Evolutionary conservation across 2,113 vertebrate species (phyloP).

Genomic region (Urocitellus parryii): DNA sequence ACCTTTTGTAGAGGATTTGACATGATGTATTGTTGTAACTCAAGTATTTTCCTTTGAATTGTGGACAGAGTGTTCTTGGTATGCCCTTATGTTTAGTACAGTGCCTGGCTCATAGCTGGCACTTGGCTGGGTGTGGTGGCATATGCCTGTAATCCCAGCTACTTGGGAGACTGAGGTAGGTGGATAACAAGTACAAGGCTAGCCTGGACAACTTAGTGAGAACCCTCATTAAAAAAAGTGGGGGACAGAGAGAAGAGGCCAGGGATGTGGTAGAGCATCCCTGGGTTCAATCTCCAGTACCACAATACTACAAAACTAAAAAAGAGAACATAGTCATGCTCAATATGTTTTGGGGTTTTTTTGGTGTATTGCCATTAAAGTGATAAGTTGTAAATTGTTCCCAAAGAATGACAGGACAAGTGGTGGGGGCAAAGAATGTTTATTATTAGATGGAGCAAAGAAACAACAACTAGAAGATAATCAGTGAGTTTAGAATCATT

Average conservation of each 20-base stretch:
- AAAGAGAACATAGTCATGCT: not conserved
- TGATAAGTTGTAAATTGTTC: not conserved
- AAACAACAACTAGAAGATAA: not conserved
- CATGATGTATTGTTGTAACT: not conserved
- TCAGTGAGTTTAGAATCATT: not conserved
- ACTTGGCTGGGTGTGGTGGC: no score
- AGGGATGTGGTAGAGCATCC: no score
- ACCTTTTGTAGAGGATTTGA: not conserved
- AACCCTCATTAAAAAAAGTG: no score
- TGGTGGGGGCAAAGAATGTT: not conserved
- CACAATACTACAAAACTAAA: no score
- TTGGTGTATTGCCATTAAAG: not conserved
- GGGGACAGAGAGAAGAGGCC: no score
- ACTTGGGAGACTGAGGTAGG: no score
- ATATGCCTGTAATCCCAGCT: no score
- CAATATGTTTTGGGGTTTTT: not conserved
- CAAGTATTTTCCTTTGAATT: slow-evolving; percentile 2
- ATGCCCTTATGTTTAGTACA: not conserved
- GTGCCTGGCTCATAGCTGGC: not conserved
- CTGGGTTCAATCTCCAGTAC: no score
- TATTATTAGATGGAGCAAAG: not conserved
- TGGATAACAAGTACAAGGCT: no score
- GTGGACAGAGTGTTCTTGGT: not conserved
- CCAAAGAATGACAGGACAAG: not conserved
- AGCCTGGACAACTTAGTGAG: no score